Evolutionary conservation across 2,797 vertebrate species (phyloP).

Genomic region (Bradypodion pumilum): DNA sequence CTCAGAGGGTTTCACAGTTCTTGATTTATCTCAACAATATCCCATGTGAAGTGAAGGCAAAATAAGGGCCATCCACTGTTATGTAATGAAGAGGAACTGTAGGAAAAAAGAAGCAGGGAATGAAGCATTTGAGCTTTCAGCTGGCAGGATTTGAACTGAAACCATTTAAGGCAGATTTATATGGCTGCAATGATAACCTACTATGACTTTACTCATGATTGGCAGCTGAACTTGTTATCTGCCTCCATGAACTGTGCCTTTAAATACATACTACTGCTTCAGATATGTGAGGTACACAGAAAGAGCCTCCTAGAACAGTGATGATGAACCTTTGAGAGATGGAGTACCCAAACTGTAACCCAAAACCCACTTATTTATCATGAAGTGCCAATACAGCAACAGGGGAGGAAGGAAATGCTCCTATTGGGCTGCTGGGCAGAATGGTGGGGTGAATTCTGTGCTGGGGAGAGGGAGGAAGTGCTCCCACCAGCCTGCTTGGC

Average conservation of each 20-base stretch:
- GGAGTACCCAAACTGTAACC: too few species aligned
- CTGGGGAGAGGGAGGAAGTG: too few species aligned
- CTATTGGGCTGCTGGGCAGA: too few species aligned
- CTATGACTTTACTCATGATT: background rate
- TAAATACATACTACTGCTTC: background rate
- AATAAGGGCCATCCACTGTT: background rate
- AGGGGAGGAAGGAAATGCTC: too few species aligned
- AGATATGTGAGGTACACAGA: background rate
- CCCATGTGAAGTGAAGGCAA: background rate
- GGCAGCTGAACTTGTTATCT: background rate
- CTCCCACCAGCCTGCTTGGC: too few species aligned
- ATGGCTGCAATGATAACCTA: background rate
- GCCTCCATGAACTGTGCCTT: background rate
- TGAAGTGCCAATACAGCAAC: too few species aligned
- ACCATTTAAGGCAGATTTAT: conserved; percentile 13
- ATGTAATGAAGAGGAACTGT: conserved; percentile 3
- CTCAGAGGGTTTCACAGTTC: conserved; percentile 8
- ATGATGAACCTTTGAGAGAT: too few species aligned
- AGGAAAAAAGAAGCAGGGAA: background rate
- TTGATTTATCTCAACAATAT: conserved; percentile 29
- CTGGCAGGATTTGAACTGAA: background rate
- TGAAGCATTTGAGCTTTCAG: background rate
- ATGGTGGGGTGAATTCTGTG: too few species aligned
- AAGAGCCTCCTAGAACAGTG: too few species aligned
- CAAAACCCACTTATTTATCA: too few species aligned